phyloP scores from a whole-genome alignment of 2,888 invertebrate genomes.

The Temnothorax unifasciatus region DNA sequence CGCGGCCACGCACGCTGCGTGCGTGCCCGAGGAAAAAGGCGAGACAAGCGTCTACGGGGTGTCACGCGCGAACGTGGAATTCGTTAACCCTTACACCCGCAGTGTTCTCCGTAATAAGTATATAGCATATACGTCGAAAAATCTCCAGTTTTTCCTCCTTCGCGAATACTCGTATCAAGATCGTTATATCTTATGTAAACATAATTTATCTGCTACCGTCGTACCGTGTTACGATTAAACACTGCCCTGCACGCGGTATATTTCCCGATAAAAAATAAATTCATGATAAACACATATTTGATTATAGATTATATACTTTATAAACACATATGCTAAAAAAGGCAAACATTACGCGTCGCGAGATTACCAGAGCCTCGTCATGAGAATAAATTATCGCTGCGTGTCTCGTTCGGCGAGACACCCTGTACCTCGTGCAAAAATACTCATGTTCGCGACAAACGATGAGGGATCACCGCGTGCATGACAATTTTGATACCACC shows the following conservation, averaged over 20 bases:
- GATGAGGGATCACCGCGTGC: background rate
- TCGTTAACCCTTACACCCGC: background rate
- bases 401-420: slow-evolving; percentile 8
- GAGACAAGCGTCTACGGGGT: slow-evolving; percentile 38
- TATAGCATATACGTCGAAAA: background rate
- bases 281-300: background rate
- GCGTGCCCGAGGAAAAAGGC: slow-evolving; percentile 43
- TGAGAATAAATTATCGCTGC: background rate
- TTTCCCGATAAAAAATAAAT: background rate
- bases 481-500: background rate
- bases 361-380: background rate
- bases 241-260: background rate
- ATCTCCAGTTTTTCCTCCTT: background rate
- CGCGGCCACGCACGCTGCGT: slow-evolving; percentile 44
- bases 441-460: slow-evolving; percentile 47
- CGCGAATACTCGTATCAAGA: background rate
- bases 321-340: background rate
- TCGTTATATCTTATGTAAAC: background rate
- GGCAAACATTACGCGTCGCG: background rate
- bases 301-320: background rate
- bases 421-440: slow-evolving; percentile 48
- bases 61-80: slow-evolving; percentile 28
- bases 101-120: too few relatives aligned
- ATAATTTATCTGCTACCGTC: background rate
- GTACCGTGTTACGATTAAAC: background rate